These are phyloP conservation scores for Phylloscopus collybita DNA, from an alignment of 2,797 vertebrate genomes.

Conservation along the genomic window DNA sequence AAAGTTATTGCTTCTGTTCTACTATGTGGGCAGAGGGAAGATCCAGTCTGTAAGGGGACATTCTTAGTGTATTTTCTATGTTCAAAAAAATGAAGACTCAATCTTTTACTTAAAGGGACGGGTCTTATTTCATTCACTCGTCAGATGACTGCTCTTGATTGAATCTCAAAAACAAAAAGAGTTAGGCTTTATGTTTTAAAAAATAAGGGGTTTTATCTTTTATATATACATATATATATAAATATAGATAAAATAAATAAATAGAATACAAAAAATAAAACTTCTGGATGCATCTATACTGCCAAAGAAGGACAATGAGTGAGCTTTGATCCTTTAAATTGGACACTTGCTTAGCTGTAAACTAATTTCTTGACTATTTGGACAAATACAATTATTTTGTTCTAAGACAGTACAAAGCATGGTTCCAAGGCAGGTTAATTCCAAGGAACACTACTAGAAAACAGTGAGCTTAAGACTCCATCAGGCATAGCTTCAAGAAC, in stretches of 20 bases:
- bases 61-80: neutral
- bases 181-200: neutral
- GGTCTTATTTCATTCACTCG: neutral
- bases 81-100: neutral
- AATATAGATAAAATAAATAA: neutral
- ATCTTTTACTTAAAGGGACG: neutral
- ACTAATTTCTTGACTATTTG: neutral
- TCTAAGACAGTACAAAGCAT: neutral
- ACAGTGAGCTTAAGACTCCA: neutral
- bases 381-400: neutral
- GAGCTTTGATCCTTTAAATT: neutral
- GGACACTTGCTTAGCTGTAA: neutral
- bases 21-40: neutral
- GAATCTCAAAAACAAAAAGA: neutral
- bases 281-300: neutral
- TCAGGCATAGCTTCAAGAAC: neutral
- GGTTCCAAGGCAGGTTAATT: neutral
- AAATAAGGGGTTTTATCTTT: rapidly evolving
- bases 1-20: neutral
- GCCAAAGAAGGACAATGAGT: neutral
- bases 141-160: neutral
- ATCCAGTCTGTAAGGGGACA: neutral
- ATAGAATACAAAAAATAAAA: neutral
- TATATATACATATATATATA: rapidly evolving
- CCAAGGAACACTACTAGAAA: neutral